A percentile compares a stretch with the other conserved stretches of the same genome.
Evolutionary conservation across 2,797 vertebrate genomes (phyloP).

Genomic region (Halcyon leucocephala): DNA sequence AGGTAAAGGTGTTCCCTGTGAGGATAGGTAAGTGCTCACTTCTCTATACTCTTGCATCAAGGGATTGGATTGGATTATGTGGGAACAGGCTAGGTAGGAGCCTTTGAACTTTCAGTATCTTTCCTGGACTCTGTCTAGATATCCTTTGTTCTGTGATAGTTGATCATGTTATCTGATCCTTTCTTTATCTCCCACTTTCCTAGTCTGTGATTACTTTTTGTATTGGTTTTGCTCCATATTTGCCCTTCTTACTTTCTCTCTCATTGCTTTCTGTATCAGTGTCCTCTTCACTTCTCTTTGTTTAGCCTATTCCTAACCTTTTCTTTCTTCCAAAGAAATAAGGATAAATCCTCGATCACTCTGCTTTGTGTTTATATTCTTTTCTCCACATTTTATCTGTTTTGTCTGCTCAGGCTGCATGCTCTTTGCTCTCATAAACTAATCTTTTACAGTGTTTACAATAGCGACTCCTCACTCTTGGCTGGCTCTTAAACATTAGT

Average conservation of each 20-base stretch:
- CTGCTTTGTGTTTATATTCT: background rate
- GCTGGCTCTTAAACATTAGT: background rate
- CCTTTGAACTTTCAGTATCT: background rate
- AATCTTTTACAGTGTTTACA: background rate
- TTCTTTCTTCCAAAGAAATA: background rate
- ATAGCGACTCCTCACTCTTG: background rate
- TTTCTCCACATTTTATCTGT: background rate
- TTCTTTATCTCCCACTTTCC: background rate
- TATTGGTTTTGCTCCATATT: background rate
- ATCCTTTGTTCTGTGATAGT: background rate
- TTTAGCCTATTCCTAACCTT: background rate
- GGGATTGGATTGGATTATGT: background rate
- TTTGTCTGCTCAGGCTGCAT: background rate
- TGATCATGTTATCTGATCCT: background rate
- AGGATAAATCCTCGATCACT: background rate
- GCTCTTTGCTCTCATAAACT: background rate
- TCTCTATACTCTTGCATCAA: background rate
- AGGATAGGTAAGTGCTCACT: background rate
- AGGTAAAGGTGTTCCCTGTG: background rate
- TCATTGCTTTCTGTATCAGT: background rate
- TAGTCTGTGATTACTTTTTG: background rate
- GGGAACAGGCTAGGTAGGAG: background rate
- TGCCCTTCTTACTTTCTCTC: background rate
- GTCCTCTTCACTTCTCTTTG: background rate
- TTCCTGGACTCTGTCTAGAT: background rate